Conservation (phyloP, 2,888 invertebrate species). For the Laothoe populi region DNA sequence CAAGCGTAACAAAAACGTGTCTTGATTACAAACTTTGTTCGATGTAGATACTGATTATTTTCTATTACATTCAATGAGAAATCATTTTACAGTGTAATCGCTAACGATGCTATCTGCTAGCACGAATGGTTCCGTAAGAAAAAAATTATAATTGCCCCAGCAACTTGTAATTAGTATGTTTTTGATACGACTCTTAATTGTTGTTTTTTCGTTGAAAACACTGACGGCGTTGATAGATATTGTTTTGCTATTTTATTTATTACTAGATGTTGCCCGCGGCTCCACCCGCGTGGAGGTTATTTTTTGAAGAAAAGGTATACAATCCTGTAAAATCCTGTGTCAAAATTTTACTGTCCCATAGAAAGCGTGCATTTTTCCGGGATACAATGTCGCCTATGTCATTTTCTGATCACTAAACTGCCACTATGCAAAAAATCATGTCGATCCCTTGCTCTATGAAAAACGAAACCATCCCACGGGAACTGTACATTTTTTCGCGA, state of each 20-base stretch:
- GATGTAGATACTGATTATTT: conserved; percentile 35
- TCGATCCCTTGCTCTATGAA: too few species aligned
- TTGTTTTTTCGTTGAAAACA: background rate
- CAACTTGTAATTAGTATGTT: conserved; percentile 4
- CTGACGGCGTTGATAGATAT: background rate
- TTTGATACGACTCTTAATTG: background rate
- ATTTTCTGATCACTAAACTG: too few species aligned
- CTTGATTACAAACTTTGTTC: conserved; percentile 47
- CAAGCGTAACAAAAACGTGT: conserved; percentile 55
- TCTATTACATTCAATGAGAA: conserved; percentile 46
- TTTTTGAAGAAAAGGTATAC: too few species aligned
- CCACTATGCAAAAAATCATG: too few species aligned
- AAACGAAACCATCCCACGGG: too few species aligned
- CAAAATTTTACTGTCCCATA: too few species aligned
- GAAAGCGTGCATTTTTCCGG: too few species aligned
- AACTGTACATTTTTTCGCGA: too few species aligned
- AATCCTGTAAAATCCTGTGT: too few species aligned
- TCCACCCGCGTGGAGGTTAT: too few species aligned
- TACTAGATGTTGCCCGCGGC: too few species aligned
- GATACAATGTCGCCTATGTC: too few species aligned
- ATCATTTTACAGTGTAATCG: conserved; percentile 36
- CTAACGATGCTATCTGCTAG: conserved; percentile 38
- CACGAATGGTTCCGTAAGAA: conserved; percentile 38
- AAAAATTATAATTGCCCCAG: conserved; percentile 5
- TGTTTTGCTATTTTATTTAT: background rate